phyloP scores from a whole-genome alignment of 2,113 vertebrate species.

The Myotis yumanensis region DNA sequence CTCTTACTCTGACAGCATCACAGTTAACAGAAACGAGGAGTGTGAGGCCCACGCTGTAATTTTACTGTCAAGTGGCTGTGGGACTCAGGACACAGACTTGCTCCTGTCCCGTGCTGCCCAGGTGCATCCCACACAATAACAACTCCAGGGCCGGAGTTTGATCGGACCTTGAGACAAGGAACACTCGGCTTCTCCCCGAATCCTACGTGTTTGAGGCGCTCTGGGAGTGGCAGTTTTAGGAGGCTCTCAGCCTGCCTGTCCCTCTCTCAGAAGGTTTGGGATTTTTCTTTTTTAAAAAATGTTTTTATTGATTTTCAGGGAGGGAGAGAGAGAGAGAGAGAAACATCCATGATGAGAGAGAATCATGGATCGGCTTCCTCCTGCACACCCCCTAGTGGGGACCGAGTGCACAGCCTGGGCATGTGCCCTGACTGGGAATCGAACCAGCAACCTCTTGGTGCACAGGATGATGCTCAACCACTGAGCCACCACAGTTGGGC shows the following conservation, averaged over 20 bases:
- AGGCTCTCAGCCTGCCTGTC: background rate
- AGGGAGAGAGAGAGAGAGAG: background rate
- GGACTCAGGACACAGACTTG: conserved; percentile 58
- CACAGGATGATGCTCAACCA: too few relatives aligned
- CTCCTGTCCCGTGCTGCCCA: conserved; percentile 46
- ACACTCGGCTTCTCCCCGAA: too few relatives aligned
- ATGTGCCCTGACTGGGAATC: too few relatives aligned
- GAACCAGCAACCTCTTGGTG: too few relatives aligned
- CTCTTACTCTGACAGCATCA: conserved; percentile 76
- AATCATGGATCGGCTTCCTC: background rate
- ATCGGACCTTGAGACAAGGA: conserved; percentile 71
- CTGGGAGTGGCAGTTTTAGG: background rate
- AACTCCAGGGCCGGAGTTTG: conserved; percentile 72
- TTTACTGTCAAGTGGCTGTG: conserved; percentile 66
- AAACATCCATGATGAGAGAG: background rate
- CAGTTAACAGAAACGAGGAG: conserved; percentile 63
- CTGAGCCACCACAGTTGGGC: background rate
- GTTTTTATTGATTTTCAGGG: background rate
- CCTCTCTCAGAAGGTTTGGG: background rate
- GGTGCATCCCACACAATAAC: conserved; percentile 63
- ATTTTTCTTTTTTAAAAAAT: background rate
- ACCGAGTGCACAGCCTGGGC: too few relatives aligned
- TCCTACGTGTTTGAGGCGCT: too few relatives aligned
- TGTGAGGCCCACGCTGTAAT: conserved; percentile 33
- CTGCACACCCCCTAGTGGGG: too few relatives aligned